phyloP scores from a whole-genome alignment of 2,888 invertebrate species.

The Peribatodes rhomboidaria region DNA sequence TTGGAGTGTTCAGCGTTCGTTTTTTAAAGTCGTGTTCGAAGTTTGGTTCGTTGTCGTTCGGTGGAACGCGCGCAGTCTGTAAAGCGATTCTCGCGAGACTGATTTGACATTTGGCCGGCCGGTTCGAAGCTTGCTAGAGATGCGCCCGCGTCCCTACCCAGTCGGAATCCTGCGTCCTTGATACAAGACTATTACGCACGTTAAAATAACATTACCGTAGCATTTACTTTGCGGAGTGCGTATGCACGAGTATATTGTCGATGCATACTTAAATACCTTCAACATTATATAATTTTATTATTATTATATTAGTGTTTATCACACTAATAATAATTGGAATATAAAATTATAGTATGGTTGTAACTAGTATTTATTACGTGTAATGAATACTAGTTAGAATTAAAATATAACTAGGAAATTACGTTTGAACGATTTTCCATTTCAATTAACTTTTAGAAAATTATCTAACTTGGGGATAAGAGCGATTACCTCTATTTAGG shows the following conservation, averaged over 20 bases:
- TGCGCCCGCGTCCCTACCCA: slow-evolving; percentile 44
- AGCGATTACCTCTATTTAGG: no score
- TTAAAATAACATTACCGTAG: slow-evolving; percentile 13
- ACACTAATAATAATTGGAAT: no score
- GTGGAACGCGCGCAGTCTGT: slow-evolving; percentile 50
- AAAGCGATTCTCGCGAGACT: slow-evolving; percentile 46
- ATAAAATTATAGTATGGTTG: no score
- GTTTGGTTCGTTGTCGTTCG: slow-evolving; percentile 47
- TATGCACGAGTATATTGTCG: not conserved
- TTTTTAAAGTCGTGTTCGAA: slow-evolving; percentile 51
- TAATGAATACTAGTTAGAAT: no score
- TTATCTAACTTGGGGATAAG: no score
- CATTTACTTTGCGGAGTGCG: not conserved
- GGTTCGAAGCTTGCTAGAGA: slow-evolving; percentile 41
- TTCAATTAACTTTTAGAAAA: no score
- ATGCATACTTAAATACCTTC: no score
- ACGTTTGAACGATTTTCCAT: no score
- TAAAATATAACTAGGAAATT: no score
- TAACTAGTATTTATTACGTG: no score
- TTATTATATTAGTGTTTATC: no score
- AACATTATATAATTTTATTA: no score
- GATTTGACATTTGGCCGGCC: slow-evolving; percentile 47
- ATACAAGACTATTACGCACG: slow-evolving; percentile 22
- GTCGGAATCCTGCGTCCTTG: slow-evolving; percentile 45
- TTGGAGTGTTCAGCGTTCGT: slow-evolving; percentile 40